Evolutionary conservation across 2,797 vertebrate species (phyloP).

Genomic region (Saxicola maurus): DNA sequence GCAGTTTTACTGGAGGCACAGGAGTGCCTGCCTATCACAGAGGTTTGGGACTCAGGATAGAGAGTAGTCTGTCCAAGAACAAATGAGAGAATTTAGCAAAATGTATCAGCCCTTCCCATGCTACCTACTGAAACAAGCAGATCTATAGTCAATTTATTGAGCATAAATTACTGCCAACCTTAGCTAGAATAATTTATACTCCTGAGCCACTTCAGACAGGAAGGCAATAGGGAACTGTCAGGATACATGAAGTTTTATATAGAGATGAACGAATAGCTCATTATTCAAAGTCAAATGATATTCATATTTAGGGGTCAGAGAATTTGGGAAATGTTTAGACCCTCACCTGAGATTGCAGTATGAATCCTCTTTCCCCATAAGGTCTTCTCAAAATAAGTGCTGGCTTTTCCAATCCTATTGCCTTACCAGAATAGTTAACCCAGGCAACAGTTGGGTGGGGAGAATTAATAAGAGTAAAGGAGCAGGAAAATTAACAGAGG

Average conservation of each 20-base stretch:
- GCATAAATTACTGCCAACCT: constrained; percentile 78
- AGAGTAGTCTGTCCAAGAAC: neutral
- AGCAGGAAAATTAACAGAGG: constrained; percentile 31
- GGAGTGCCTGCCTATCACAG: neutral
- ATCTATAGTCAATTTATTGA: constrained; percentile 77
- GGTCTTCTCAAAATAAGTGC: constrained; percentile 57
- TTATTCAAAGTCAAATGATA: constrained; percentile 69
- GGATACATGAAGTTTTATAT: constrained; percentile 75
- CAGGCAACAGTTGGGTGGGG: constrained; percentile 52
- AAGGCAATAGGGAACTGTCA: constrained; percentile 73
- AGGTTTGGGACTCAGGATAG: neutral
- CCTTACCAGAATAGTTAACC: constrained; percentile 41
- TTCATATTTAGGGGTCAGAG: constrained; percentile 68
- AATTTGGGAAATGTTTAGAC: constrained; percentile 65
- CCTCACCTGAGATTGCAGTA: constrained; percentile 52
- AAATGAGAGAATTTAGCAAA: constrained; percentile 59
- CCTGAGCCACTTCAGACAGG: constrained; percentile 75
- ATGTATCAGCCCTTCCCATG: constrained; percentile 51
- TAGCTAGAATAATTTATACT: constrained; percentile 78
- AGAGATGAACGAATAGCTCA: constrained; percentile 66
- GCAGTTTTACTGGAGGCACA: neutral
- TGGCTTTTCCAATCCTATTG: constrained; percentile 39
- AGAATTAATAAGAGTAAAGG: constrained; percentile 43
- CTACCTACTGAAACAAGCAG: constrained; percentile 56
- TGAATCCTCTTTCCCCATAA: constrained; percentile 56